Evolutionary conservation across 2,888 invertebrate species (phyloP).

Genomic region (Clivina fossor): DNA sequence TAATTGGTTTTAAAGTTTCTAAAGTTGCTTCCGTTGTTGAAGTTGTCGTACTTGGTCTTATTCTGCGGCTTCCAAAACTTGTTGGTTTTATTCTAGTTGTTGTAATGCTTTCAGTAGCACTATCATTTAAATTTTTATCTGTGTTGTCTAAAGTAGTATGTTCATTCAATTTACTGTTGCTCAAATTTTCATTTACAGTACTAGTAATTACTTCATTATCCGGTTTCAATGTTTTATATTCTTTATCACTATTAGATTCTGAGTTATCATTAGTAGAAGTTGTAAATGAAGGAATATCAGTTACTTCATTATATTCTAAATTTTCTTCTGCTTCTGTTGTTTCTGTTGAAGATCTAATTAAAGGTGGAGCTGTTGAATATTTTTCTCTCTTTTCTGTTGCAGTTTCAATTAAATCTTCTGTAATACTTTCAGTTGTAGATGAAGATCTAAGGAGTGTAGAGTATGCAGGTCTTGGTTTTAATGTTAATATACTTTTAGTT

Average conservation of each 20-base stretch:
- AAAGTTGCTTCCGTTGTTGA: background rate
- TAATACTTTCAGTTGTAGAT: slow-evolving; percentile 9
- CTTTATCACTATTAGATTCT: slow-evolving; percentile 22
- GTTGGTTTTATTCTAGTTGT: too few relatives aligned
- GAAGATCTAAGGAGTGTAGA: slow-evolving; percentile 22
- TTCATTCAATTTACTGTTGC: too few relatives aligned
- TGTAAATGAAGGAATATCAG: background rate
- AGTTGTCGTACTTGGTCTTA: background rate
- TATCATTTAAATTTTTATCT: too few relatives aligned
- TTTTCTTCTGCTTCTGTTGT: slow-evolving; percentile 14
- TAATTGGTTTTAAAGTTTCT: slow-evolving; percentile 10
- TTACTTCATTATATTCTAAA: slow-evolving; percentile 11
- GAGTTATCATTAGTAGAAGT: slow-evolving; percentile 12
- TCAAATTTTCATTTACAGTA: slow-evolving; percentile 4
- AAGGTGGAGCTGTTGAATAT: background rate
- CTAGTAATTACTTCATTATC: background rate
- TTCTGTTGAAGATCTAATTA: slow-evolving; percentile 8
- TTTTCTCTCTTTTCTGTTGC: slow-evolving; percentile 3
- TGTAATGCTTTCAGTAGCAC: slow-evolving; percentile 16
- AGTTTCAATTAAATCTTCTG: slow-evolving; percentile 8
- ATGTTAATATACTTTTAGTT: background rate
- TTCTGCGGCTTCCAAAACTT: too few relatives aligned
- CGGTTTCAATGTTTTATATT: slow-evolving; percentile 15
- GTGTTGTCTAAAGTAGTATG: too few relatives aligned
- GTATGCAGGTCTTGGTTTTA: slow-evolving; percentile 18